Evolutionary conservation across 2,888 invertebrate species (phyloP).

Genomic region (Volucella bombylans): DNA sequence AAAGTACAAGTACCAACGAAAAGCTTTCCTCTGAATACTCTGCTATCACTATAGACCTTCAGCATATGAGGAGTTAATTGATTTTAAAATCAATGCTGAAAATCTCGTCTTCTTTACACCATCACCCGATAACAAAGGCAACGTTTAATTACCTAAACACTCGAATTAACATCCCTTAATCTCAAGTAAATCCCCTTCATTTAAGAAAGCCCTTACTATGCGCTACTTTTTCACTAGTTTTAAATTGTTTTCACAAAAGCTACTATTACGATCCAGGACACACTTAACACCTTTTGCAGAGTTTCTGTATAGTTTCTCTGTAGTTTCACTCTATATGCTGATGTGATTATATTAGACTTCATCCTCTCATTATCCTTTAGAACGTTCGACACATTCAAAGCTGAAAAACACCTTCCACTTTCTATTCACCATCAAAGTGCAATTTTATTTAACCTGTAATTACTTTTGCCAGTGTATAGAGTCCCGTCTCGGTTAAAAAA

Average conservation of each 20-base stretch:
- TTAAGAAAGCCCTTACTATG: not conserved
- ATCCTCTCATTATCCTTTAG: conserved; percentile 43
- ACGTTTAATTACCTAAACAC: too few species aligned
- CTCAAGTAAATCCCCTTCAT: not conserved
- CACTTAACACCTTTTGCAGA: conserved; percentile 1
- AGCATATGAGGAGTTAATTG: too few species aligned
- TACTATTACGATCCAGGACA: not conserved
- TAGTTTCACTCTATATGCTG: conserved; percentile 38
- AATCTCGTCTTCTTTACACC: too few species aligned
- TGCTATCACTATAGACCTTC: too few species aligned
- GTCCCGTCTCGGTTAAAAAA: conserved; percentile 11
- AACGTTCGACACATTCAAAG: conserved; percentile 6
- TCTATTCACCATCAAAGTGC: conserved; percentile 62
- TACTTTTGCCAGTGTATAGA: conserved; percentile 43
- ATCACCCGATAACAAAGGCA: too few species aligned
- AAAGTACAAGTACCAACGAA: too few species aligned
- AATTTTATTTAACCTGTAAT: conserved; percentile 72
- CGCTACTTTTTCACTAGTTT: conserved; percentile 4
- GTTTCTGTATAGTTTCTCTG: conserved; percentile 29
- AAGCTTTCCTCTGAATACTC: too few species aligned
- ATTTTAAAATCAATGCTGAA: too few species aligned
- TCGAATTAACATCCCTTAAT: too few species aligned
- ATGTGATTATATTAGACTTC: conserved; percentile 46
- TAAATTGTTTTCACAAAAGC: conserved; percentile 32
- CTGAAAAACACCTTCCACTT: conserved; percentile 13